Evolutionary conservation across 1,140 invertebrate species (phyloP).

Genomic region (Mizuhopecten yessoensis): DNA sequence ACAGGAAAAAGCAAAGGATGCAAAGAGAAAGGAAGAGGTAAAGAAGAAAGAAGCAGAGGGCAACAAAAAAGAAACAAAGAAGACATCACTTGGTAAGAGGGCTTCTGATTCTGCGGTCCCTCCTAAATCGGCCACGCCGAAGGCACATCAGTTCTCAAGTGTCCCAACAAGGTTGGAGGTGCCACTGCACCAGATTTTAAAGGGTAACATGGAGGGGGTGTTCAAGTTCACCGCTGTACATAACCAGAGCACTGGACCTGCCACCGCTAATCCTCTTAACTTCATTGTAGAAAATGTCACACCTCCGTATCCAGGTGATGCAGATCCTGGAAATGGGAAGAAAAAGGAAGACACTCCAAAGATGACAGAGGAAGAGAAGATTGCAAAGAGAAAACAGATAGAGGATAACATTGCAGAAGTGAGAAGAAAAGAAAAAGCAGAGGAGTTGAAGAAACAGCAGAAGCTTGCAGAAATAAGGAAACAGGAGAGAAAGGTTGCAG

Average conservation of each 20-base stretch:
- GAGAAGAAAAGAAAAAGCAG: conserved; percentile 3
- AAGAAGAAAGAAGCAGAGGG: conserved; percentile 48
- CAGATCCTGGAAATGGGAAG: neutral
- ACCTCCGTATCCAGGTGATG: neutral
- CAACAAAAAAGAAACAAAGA: conserved; percentile 38
- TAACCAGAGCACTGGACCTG: neutral
- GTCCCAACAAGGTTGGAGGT: neutral
- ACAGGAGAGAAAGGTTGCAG: conserved; percentile 44
- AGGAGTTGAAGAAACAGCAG: neutral
- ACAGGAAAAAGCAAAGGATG: neutral
- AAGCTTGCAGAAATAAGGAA: neutral
- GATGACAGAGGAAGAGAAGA: conserved; percentile 42
- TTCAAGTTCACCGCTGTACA: neutral
- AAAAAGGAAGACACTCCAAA: conserved; percentile 48
- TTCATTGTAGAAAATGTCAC: conserved; percentile 1
- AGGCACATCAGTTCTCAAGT: neutral
- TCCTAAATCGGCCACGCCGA: neutral
- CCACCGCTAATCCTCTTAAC: neutral
- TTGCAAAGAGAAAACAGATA: neutral
- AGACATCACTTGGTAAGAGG: neutral
- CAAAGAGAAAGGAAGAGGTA: conserved; percentile 30
- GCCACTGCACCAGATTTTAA: neutral
- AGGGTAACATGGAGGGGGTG: neutral
- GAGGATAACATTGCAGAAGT: conserved; percentile 43
- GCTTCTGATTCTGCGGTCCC: neutral